Base-by-base conservation (phyloP, 2,113 vertebrate species). In the Phalacrocorax carbo region DNA sequence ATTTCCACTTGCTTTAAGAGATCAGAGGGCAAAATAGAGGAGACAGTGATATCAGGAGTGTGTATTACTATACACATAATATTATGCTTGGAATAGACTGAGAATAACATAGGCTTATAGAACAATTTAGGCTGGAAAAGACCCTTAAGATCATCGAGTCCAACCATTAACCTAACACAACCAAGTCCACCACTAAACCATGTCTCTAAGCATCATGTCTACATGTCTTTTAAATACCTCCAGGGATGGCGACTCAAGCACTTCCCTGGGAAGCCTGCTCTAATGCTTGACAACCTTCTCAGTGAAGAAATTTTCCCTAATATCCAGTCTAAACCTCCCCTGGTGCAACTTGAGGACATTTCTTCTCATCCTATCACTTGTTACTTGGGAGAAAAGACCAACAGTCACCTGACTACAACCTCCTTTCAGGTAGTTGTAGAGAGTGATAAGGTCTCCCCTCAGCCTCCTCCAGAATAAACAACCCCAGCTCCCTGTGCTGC, bases 401-500 rank as follows among this genome's bases (percentile, higher is more conserved):
- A 54, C 18, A 19, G 14, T 6, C 19, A 64, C 19, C 15, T 49
- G 0, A 1, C 21, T 32, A 26, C 51, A 82, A 5, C 25, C n/a
- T 68, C 15, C 26, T 52, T 54, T 69, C 62, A 76, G 15, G 19
- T 25, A 65, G 42, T 17, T 58, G 58, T 42, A 61, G 34, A n/a
- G 11, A 54, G 6, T 0, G 1, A 15, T 32, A 15, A 58, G 20
- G 36, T 75, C 16, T 66, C 26, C 30, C 15, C 15, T 60, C 1
- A n/a, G 34, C 34, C 19, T 70, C 13, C 30, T 90, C 8, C 61
- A 54, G 27, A 0, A 10, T 66, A 44, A 82, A 58, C 30, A 30
- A 5, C 2, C 11, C 17, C 32, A 29, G 17, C 11, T 76, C 19
- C 16, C 30, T 49, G 48, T 70, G 25, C 13, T 0, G 1, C 7